phyloP scores from a whole-genome alignment of 30 jellyfish, hydroid and myxozoan genomes.

The Mastigias papua region DNA sequence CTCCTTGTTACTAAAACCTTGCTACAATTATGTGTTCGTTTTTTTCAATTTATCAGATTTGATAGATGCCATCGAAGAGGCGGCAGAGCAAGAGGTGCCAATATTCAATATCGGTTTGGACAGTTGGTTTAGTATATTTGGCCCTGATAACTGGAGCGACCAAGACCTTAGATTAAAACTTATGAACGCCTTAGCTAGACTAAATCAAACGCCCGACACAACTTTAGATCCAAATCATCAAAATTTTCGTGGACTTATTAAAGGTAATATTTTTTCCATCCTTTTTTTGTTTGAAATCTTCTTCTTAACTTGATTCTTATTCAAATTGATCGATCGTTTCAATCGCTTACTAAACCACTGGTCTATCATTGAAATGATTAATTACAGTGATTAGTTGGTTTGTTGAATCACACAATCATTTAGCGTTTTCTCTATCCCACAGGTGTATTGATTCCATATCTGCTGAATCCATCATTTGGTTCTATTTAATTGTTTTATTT shows the following conservation, averaged over 20 bases:
- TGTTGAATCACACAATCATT: background rate
- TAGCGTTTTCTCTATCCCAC: background rate
- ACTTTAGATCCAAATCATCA: constrained; percentile 51
- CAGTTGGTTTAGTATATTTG: constrained; percentile 67
- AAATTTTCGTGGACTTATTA: constrained; percentile 43
- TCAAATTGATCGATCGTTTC: background rate
- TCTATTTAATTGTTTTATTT: background rate
- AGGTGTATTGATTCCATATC: too few relatives aligned
- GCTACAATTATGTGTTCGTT: background rate
- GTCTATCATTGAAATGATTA: background rate
- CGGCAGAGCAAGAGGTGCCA: constrained; percentile 60
- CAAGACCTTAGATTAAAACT: constrained; percentile 50
- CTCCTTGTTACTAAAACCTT: background rate
- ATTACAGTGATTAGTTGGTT: background rate
- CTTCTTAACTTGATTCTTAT: too few relatives aligned
- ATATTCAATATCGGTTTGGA: constrained; percentile 53
- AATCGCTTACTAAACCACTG: background rate
- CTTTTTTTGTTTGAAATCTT: too few relatives aligned
- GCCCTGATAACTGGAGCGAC: constrained; percentile 47
- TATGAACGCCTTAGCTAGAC: constrained; percentile 53
- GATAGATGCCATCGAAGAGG: constrained; percentile 61
- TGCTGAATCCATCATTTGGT: too few relatives aligned
- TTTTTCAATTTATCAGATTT: constrained; percentile 2
- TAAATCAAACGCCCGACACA: constrained; percentile 53
- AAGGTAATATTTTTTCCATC: constrained; percentile 7